Percentiles rank a stretch among this genome's conserved stretches.
Evolutionary conservation across 92 coral and sea anemone genomes (phyloP).

Genomic region (Umimayanthus chanpuru): DNA sequence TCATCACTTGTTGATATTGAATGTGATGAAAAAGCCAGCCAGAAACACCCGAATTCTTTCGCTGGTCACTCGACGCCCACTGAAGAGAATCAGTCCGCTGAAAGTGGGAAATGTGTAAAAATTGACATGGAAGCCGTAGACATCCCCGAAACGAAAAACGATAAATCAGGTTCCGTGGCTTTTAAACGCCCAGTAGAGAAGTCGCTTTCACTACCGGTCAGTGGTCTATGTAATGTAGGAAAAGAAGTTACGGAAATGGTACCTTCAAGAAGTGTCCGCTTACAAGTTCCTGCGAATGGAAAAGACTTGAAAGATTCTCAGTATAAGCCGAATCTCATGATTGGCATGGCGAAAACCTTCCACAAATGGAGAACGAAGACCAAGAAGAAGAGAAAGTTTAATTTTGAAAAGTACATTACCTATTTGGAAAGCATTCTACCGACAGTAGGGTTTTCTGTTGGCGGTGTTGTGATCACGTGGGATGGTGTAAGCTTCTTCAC

Average conservation of each 20-base stretch:
- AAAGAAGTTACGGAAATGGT: conserved; percentile 12
- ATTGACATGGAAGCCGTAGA: conserved; percentile 51
- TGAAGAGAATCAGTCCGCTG: conserved; percentile 33
- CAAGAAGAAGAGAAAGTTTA: conserved; percentile 81
- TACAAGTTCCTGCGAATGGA: conserved; percentile 1
- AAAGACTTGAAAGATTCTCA: conserved; percentile 30
- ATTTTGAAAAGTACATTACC: conserved; percentile 88
- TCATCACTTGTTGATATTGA: conserved; percentile 57
- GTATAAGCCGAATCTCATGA: conserved; percentile 56
- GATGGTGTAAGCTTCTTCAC: conserved; percentile 87
- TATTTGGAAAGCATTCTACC: conserved; percentile 88
- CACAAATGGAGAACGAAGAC: conserved; percentile 91
- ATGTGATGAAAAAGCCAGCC: conserved; percentile 37
- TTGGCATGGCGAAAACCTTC: conserved; percentile 90
- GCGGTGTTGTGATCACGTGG: conserved; percentile 92
- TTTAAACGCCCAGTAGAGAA: conserved; percentile 29
- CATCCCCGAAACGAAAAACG: background rate
- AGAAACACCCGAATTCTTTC: conserved; percentile 19
- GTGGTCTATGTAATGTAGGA: conserved; percentile 13
- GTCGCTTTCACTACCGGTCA: conserved; percentile 37
- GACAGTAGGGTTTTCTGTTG: conserved; percentile 89
- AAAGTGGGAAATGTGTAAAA: conserved; percentile 37
- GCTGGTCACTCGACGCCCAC: conserved; percentile 33
- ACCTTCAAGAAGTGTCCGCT: conserved; percentile 34
- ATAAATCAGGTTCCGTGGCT: background rate